phyloP scores from a whole-genome alignment of 2,888 invertebrate species.

The Lapara coniferarum region DNA sequence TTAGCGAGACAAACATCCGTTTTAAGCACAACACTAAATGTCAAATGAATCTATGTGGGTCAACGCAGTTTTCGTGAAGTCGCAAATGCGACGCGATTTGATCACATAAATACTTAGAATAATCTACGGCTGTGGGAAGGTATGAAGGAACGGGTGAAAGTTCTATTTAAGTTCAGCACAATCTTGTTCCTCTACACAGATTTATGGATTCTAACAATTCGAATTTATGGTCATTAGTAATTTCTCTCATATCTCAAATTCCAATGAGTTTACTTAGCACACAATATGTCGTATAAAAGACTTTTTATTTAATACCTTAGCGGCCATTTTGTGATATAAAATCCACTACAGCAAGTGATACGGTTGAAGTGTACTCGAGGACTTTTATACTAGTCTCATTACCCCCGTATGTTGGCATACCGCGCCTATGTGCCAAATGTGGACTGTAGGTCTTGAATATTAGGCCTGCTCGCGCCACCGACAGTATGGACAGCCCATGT shows the following conservation, averaged over 20 bases:
- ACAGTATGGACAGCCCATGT: constrained; percentile 17
- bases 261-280: not conserved
- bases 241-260: not conserved
- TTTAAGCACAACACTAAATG: constrained; percentile 10
- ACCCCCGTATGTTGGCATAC: constrained; percentile 61
- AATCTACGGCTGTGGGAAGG: not conserved
- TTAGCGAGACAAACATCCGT: constrained; percentile 11
- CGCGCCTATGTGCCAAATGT: constrained; percentile 47
- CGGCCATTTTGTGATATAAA: constrained; percentile 78
- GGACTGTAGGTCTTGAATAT: constrained; percentile 39
- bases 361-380: constrained; percentile 56
- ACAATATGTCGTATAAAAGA: constrained; percentile 15
- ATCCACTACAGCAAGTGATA: constrained; percentile 77
- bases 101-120: not conserved
- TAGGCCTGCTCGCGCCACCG: constrained; percentile 44
- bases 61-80: constrained; percentile 8
- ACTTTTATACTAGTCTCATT: constrained; percentile 73
- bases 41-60: constrained; percentile 19
- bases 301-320: constrained; percentile 65
- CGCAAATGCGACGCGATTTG: not conserved
- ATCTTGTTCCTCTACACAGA: not conserved
- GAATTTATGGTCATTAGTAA: not conserved
- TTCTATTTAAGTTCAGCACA: not conserved
- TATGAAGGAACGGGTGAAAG: not conserved
- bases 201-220: not conserved